Conservation (phyloP, 1,140 invertebrate species). For the Scaptomyza pallida region DNA sequence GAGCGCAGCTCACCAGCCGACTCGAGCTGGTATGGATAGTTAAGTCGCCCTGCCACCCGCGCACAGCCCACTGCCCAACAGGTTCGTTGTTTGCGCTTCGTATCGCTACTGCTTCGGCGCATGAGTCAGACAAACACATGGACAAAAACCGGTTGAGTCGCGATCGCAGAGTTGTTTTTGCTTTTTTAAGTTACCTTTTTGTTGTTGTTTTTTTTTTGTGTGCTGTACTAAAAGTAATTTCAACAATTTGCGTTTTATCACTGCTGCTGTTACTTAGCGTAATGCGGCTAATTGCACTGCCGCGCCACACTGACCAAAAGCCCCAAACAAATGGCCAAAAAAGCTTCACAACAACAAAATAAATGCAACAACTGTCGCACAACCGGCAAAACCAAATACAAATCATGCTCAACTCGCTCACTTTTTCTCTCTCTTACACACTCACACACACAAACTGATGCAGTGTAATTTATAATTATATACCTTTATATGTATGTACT, state of each 20-base stretch:
- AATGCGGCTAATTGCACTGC: slow-evolving; percentile 50
- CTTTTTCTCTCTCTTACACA: background rate
- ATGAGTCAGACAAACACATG: slow-evolving; percentile 34
- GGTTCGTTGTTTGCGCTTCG: too few relatives aligned
- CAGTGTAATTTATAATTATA: slow-evolving; percentile 7
- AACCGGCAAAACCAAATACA: slow-evolving; percentile 15
- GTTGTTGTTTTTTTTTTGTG: background rate
- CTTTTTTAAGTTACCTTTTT: too few relatives aligned
- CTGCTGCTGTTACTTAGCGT: slow-evolving; percentile 42
- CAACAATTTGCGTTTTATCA: slow-evolving; percentile 29
- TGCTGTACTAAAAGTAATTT: slow-evolving; percentile 54
- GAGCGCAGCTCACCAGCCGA: slow-evolving; percentile 44
- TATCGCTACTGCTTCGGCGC: background rate
- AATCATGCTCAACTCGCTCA: slow-evolving; percentile 5
- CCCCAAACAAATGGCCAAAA: slow-evolving; percentile 25
- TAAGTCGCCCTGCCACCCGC: background rate
- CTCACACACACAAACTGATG: background rate
- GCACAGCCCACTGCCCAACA: too few relatives aligned
- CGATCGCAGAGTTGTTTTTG: slow-evolving; percentile 51
- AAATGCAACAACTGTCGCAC: slow-evolving; percentile 22
- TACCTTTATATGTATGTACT: background rate
- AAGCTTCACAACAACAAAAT: background rate
- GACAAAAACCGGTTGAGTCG: slow-evolving; percentile 32
- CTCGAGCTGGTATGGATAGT: slow-evolving; percentile 4
- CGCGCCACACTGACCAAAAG: slow-evolving; percentile 14